These are phyloP conservation scores for Mythimna ferrago DNA, from an alignment of 2,888 invertebrate genomes.

Conservation along the genomic window DNA sequence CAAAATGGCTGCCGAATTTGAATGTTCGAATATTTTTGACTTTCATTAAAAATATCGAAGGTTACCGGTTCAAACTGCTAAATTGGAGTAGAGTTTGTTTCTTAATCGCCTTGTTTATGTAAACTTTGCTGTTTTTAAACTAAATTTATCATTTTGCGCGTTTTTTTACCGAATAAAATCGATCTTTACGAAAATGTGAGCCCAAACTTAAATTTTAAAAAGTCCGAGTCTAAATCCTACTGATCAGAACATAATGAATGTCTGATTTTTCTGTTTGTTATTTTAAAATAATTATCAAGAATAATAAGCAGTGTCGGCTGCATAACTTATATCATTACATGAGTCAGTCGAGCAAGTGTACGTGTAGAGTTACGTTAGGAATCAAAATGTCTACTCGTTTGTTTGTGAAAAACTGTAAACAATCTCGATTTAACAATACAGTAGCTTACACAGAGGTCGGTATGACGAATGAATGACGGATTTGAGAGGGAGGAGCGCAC, in stretches of 20 bases:
- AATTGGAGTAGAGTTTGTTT: background rate
- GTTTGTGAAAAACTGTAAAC: constrained; percentile 34
- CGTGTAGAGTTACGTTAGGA: constrained; percentile 1
- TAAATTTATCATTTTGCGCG: background rate
- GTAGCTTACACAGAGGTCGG: constrained; percentile 6
- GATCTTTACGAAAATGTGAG: background rate
- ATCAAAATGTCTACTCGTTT: constrained; percentile 22
- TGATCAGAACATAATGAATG: background rate
- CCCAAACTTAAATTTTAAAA: too few species aligned
- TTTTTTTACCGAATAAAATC: background rate
- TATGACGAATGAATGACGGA: background rate
- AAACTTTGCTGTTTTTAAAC: background rate
- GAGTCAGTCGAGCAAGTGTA: constrained; percentile 8
- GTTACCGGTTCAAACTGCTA: background rate
- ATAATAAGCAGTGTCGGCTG: constrained; percentile 2
- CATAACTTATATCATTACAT: constrained; percentile 9
- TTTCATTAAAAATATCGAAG: constrained; percentile 23
- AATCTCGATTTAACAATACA: constrained; percentile 31
- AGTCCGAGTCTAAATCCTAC: background rate
- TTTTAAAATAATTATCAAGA: background rate
- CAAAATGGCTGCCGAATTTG: constrained; percentile 38
- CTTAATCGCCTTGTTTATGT: background rate
- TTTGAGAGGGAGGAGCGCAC: background rate
- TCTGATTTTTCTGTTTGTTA: background rate
- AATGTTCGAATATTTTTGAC: constrained; percentile 18